phyloP scores from a whole-genome alignment of 2,113 vertebrate genomes.

The Periophthalmus modestus region DNA sequence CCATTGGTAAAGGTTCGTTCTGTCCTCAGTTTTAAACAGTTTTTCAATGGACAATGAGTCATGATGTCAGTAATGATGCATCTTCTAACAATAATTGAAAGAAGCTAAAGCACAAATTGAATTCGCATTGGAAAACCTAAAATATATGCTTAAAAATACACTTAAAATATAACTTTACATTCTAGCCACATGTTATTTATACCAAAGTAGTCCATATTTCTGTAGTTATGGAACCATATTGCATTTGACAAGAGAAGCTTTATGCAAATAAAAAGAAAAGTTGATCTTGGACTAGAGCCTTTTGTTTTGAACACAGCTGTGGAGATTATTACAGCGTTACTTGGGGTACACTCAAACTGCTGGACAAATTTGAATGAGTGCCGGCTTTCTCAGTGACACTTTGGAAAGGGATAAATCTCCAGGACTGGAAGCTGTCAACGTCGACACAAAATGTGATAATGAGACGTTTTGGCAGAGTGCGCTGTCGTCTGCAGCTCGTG shows the following conservation, averaged over 20 bases:
- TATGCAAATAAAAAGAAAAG: slow-evolving; percentile 19
- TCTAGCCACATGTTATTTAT: too few relatives aligned
- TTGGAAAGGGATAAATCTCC: slow-evolving; percentile 48
- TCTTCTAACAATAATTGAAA: too few relatives aligned
- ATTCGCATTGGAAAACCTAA: too few relatives aligned
- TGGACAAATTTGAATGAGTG: slow-evolving; percentile 36
- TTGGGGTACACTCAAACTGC: slow-evolving; percentile 27
- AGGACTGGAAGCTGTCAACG: slow-evolving; percentile 57
- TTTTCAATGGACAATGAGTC: too few relatives aligned
- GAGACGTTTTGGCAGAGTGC: slow-evolving; percentile 35
- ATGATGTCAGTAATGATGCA: too few relatives aligned
- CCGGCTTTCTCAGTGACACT: slow-evolving; percentile 57
- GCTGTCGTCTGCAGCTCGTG: slow-evolving; percentile 25
- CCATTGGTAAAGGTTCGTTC: too few relatives aligned
- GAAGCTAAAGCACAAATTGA: too few relatives aligned
- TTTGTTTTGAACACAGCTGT: slow-evolving; percentile 13
- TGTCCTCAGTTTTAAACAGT: too few relatives aligned
- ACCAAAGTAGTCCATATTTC: too few relatives aligned
- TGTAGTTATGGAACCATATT: neutral
- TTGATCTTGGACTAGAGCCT: slow-evolving; percentile 15
- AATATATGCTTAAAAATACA: too few relatives aligned
- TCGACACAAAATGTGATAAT: slow-evolving; percentile 53
- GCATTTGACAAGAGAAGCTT: neutral
- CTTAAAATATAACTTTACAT: too few relatives aligned
- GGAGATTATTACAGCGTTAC: slow-evolving; percentile 12